Percentiles rank a stretch among this genome's conserved stretches.
Evolutionary conservation across 2,888 invertebrate genomes (phyloP).

Genomic region (Dilophus febrilis): DNA sequence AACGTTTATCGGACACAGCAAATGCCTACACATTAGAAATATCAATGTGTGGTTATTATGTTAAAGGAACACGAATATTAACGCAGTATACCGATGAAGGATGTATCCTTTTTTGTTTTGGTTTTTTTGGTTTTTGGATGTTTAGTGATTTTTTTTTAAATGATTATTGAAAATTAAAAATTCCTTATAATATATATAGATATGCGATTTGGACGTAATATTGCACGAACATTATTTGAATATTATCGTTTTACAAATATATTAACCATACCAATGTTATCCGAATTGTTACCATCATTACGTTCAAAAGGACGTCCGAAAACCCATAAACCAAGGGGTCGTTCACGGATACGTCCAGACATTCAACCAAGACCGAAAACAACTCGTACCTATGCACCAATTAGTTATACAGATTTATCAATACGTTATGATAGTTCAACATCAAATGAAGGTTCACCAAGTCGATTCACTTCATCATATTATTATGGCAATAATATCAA

Average conservation of each 20-base stretch:
- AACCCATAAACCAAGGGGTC: slow-evolving; percentile 25
- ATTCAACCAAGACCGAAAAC: slow-evolving; percentile 31
- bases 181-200: no score
- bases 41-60: slow-evolving; percentile 76
- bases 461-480: slow-evolving; percentile 11
- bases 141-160: no score
- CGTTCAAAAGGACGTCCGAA: slow-evolving; percentile 23
- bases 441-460: slow-evolving; percentile 31
- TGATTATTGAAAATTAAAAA: no score
- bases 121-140: no score
- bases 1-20: slow-evolving; percentile 53
- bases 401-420: slow-evolving; percentile 36
- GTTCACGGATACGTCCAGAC: slow-evolving; percentile 27
- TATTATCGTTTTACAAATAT: slow-evolving; percentile 63
- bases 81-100: slow-evolving; percentile 86
- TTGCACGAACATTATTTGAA: slow-evolving; percentile 58
- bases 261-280: slow-evolving; percentile 34
- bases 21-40: slow-evolving; percentile 84
- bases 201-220: slow-evolving; percentile 59
- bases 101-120: slow-evolving; percentile 63
- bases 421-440: slow-evolving; percentile 37
- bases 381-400: slow-evolving; percentile 32
- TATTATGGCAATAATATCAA: no score
- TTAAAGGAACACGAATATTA: slow-evolving; percentile 48
- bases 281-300: slow-evolving; percentile 26